phyloP scores from a whole-genome alignment of 2,113 vertebrate genomes.

The Paradisaea rubra region DNA sequence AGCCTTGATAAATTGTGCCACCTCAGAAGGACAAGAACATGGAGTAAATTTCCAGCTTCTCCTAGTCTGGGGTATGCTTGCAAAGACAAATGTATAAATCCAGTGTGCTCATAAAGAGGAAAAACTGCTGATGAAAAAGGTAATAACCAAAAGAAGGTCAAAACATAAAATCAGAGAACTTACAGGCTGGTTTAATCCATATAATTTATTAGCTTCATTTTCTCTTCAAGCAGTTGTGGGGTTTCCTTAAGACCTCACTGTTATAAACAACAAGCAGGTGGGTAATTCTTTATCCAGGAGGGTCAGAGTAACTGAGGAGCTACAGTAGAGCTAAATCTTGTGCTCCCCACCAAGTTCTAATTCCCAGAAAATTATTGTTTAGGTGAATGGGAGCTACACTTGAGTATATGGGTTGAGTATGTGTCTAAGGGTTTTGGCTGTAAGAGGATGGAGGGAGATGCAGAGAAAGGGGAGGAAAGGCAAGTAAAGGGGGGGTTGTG shows the following conservation, averaged over 20 bases:
- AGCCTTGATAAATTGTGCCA: background rate
- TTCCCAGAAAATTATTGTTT: background rate
- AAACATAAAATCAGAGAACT: conserved; percentile 1
- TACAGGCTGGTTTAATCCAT: background rate
- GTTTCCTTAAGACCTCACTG: background rate
- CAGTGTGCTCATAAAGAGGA: background rate
- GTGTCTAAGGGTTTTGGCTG: background rate
- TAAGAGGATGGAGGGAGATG: background rate
- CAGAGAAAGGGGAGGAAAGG: background rate
- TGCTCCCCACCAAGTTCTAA: background rate
- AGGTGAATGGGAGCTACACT: background rate
- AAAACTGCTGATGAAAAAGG: conserved; percentile 9
- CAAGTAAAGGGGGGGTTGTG: accelerated
- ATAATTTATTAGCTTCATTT: conserved; percentile 17
- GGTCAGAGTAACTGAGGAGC: background rate
- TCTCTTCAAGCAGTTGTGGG: background rate
- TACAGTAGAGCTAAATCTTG: background rate
- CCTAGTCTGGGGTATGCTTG: accelerated
- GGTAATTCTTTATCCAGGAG: background rate
- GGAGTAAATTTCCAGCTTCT: background rate
- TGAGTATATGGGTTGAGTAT: background rate
- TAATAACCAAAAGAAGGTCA: conserved; percentile 45
- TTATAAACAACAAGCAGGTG: background rate
- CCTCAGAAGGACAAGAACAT: background rate
- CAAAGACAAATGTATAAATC: conserved; percentile 23